Evolutionary conservation across 2,888 invertebrate species (phyloP).

Genomic region (Apoderus coryli): DNA sequence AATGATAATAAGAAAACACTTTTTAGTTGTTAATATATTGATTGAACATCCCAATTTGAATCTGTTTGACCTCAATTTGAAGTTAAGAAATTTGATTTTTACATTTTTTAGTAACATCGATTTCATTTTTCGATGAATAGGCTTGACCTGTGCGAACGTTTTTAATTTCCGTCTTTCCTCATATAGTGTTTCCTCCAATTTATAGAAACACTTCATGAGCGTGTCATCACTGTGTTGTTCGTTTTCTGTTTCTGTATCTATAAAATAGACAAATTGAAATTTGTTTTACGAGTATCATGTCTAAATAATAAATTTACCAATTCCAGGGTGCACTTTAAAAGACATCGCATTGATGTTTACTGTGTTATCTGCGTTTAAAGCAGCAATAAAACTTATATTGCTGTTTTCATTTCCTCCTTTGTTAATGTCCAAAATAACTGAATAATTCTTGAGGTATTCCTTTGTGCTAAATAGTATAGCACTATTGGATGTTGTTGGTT

Average conservation of each 20-base stretch:
- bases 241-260: slow-evolving; percentile 13
- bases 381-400: slow-evolving; percentile 18
- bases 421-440: slow-evolving; percentile 16
- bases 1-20: too few relatives aligned
- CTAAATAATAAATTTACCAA: slow-evolving; percentile 20
- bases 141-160: too few relatives aligned
- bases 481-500: too few relatives aligned
- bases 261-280: slow-evolving; percentile 16
- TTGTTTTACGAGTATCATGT: slow-evolving; percentile 16
- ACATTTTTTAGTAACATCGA: too few relatives aligned
- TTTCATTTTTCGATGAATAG: too few relatives aligned
- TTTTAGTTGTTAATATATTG: too few relatives aligned
- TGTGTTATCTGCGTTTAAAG: slow-evolving; percentile 15
- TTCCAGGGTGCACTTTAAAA: slow-evolving; percentile 17
- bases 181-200: slow-evolving; percentile 18
- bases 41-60: too few relatives aligned
- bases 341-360: slow-evolving; percentile 17
- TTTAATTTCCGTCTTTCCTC: slow-evolving; percentile 14
- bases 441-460: slow-evolving; percentile 13
- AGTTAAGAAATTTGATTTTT: too few relatives aligned
- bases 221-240: slow-evolving; percentile 17
- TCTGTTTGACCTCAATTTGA: too few relatives aligned
- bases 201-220: slow-evolving; percentile 19
- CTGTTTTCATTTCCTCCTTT: slow-evolving; percentile 14
- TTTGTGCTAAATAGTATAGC: too few relatives aligned